Evolutionary conservation across 2,888 invertebrate genomes (phyloP), one percentile per base, ranked within the genome.

Genomic region (Ophraella communa): DNA sequence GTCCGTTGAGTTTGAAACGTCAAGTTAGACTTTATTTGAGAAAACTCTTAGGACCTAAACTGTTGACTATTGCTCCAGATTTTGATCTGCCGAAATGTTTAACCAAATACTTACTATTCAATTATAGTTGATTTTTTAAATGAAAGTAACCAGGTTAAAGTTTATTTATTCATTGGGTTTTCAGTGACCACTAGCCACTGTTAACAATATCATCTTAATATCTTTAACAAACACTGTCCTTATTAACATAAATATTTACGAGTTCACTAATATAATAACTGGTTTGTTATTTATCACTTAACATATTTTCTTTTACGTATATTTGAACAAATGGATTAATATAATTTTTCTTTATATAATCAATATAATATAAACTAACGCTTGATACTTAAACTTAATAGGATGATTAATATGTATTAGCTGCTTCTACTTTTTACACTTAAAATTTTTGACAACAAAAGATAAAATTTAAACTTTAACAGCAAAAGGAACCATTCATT

Each of bases 41-140:
- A 61, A 76, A 71, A 64, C 18, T 68, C 1, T 84, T 90, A 60
- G 89, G 90, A 0, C 84, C 85, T 4, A 83, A 84, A 30, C 78
- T 91, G 3, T 83, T 87, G 0, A 83, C 87, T 49, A 78, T 86
- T 5, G 87, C 88, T 0, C 81, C 84, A 17, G 82, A 85, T 33
- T 83, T 91, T 27, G 89, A 89, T 51, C 76, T 92, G 27, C 92
- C 92, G 0, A 84, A 82, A 64, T 86, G 86, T 51, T 83, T 92
- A 54, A 87, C 87, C 67, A 86, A 87, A 70, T 92, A 91, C 75
- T 81, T 92, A 39, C 83, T 89, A 54, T 92, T 90, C 77, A 89
- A 92, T 71, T 89, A 85, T 72, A 84, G 85, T 76, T 87, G 85
- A 79, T 53, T 17, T 53, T 35, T 14, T 3, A 49, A 20, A 18